Evolutionary conservation across 1,140 invertebrate genomes (phyloP), one percentile per base, ranked within the genome.

Genomic region (Drosophila pectinifera): DNA sequence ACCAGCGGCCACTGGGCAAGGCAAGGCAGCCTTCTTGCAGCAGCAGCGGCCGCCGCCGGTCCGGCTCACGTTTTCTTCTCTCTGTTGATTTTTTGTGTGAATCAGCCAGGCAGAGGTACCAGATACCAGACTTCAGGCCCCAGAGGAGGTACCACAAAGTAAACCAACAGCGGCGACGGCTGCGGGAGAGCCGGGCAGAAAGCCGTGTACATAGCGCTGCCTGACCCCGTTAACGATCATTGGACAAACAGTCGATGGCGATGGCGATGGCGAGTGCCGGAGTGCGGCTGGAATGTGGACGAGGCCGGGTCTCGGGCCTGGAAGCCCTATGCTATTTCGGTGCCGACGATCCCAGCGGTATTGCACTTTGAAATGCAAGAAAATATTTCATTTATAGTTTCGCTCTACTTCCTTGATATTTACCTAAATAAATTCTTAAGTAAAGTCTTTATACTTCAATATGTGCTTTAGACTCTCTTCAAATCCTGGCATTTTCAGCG

Each of bases 191-290:
- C n/a, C n/a, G n/a, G 28, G 67, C 64, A 39, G 41, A 69, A 70
- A 45, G 41, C 64, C 67, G 49, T 70, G 67, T 70, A 70, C 49
- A 51, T 69, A 77, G 76, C 49, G n/a, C 18, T 59, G 54, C 53
- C 59, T 84, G 81, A 84, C 81, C 81, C 74, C 73, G 73, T 77
- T 77, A 77, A 77, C 74, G 74, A 76, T 69, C 74, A 69, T 69
- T 77, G 74, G 63, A 61, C 74, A 77, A 77, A 77, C 73, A 77
- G 64, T 69, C 73, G 57, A 39, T 69, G 54, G 53, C 62, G 61
- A 46, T 24, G 41, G 41, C 20, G 43, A 26, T 46, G 48, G 48
- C 48, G 28, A 51, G 49, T 51, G 49, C 49, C 49, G 5, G 28
- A 77, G 56, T 69, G 49, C 63, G 61, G 28, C 57, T 76, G 73